phyloP scores from a whole-genome alignment of 2,797 vertebrate genomes.

The Gymnothorax reevesii region DNA sequence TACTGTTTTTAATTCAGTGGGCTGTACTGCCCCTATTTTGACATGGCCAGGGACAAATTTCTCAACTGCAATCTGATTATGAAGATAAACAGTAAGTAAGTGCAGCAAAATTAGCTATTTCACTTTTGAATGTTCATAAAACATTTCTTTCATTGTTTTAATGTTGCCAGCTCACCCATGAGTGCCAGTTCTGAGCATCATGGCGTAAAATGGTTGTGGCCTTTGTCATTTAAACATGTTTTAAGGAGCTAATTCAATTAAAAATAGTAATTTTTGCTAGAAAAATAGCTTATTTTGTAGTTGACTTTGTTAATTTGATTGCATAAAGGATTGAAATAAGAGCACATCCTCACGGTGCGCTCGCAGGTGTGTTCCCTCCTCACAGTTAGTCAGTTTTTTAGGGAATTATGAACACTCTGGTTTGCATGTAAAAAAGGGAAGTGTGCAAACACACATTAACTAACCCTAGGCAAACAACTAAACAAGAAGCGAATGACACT shows the following conservation, averaged over 20 bases:
- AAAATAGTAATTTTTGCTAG: too few relatives aligned
- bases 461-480: neutral
- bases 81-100: neutral
- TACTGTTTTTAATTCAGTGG: too few relatives aligned
- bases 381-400: too few relatives aligned
- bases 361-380: too few relatives aligned
- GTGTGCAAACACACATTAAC: neutral
- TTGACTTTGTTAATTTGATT: too few relatives aligned
- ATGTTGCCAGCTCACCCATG: neutral
- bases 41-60: neutral
- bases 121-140: neutral
- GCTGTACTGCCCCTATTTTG: neutral
- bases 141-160: neutral
- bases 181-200: neutral
- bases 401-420: too few relatives aligned
- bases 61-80: neutral
- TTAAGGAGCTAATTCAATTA: too few relatives aligned
- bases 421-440: neutral
- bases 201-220: too few relatives aligned
- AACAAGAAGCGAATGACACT: neutral
- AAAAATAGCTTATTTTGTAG: too few relatives aligned
- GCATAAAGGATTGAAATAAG: too few relatives aligned
- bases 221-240: too few relatives aligned
- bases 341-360: too few relatives aligned
- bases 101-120: neutral